Conservation (phyloP, 2,888 invertebrate species). For the Eretmocerus hayati region DNA sequence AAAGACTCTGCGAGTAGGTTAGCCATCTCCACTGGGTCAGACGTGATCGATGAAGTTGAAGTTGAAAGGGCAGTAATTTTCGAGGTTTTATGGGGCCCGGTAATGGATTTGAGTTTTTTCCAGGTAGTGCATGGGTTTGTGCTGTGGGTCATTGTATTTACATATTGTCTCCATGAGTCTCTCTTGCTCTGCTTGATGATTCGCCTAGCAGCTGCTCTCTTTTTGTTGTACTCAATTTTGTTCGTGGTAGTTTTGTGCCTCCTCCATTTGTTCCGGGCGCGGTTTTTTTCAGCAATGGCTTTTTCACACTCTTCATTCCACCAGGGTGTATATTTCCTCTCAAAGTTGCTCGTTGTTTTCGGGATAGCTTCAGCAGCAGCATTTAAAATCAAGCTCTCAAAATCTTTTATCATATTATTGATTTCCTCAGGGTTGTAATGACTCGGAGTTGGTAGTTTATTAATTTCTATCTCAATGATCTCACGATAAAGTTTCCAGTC, state of each 20-base stretch:
- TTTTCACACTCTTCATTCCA: constrained; percentile 22
- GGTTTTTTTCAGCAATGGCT: constrained; percentile 12
- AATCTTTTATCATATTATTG: constrained; percentile 12
- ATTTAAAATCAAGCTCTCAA: constrained; percentile 11
- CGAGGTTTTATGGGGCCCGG: neutral
- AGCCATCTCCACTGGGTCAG: constrained; percentile 4
- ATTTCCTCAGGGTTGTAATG: neutral
- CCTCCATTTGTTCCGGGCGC: constrained; percentile 19
- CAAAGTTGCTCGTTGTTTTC: constrained; percentile 4
- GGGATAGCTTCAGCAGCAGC: constrained; percentile 15
- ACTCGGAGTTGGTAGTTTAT: neutral
- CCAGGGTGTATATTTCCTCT: constrained; percentile 16
- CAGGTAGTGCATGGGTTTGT: constrained; percentile 5
- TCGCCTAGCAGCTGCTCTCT: constrained; percentile 14
- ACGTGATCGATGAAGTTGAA: neutral
- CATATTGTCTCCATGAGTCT: constrained; percentile 13
- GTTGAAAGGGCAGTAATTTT: neutral
- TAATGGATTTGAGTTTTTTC: constrained; percentile 18
- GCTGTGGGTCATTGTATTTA: constrained; percentile 6
- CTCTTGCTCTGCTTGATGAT: constrained; percentile 16
- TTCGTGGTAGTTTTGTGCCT: constrained; percentile 14
- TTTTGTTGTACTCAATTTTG: constrained; percentile 18
- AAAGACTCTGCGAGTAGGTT: constrained; percentile 4
- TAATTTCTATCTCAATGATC: constrained; percentile 1
- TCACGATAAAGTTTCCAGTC: constrained; percentile 19